Conservation (phyloP, 2,797 vertebrate species). For the Naso thynnoides region DNA sequence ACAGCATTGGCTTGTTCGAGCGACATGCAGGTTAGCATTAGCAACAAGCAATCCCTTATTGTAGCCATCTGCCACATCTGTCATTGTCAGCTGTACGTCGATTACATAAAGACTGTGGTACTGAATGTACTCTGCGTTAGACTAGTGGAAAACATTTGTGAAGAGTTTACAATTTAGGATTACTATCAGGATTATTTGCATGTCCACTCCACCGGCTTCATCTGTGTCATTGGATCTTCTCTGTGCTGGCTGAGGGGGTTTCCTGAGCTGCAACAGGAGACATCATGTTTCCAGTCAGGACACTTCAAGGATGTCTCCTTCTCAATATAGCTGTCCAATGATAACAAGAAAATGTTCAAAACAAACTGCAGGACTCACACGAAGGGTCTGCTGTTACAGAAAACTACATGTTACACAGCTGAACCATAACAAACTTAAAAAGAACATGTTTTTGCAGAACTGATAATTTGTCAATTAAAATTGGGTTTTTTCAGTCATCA, state of each 20-base stretch:
- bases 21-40: conserved; percentile 57
- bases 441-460: not conserved
- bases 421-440: not conserved
- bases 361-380: conserved; percentile 25
- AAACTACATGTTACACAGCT: not conserved
- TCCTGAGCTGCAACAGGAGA: conserved; percentile 44
- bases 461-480: not conserved
- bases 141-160: not conserved
- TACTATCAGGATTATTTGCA: not conserved
- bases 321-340: conserved; percentile 58
- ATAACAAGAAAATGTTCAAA: conserved; percentile 25
- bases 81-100: not conserved
- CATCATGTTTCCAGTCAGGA: conserved; percentile 44
- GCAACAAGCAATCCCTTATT: conserved; percentile 25
- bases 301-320: conserved; percentile 62
- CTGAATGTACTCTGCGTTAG: not conserved
- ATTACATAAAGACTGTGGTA: not conserved
- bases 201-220: not conserved
- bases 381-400: not conserved
- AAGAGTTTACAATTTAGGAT: not conserved
- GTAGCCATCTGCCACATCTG: conserved; percentile 6
- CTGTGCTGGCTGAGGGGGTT: conserved; percentile 20
- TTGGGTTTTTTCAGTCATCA: too few species aligned
- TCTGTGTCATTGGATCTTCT: conserved; percentile 15
- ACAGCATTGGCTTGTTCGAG: not conserved